These are phyloP conservation scores for Bombus soroeensis DNA, from an alignment of 1,140 invertebrate genomes.

Conservation along the genomic window DNA sequence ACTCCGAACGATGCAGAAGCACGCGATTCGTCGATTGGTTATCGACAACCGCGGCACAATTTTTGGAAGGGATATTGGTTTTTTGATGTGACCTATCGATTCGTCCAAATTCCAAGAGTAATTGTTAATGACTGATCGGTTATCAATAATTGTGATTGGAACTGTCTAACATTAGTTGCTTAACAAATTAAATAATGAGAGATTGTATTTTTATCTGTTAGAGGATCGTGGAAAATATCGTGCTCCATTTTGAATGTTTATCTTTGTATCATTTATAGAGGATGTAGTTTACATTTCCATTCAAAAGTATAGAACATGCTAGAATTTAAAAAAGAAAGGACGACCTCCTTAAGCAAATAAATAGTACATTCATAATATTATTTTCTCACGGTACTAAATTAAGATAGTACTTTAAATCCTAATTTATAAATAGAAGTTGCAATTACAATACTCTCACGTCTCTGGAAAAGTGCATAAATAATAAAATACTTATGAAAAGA, in stretches of 20 bases:
- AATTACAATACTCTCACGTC: too few species aligned
- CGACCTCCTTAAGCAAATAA: too few species aligned
- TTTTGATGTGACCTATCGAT: neutral
- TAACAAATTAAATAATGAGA: neutral
- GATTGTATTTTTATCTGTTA: neutral
- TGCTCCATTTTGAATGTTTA: neutral
- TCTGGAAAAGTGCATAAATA: too few species aligned
- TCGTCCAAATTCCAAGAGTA: too few species aligned
- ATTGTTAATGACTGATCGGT: neutral
- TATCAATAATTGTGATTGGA: neutral
- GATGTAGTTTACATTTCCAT: neutral
- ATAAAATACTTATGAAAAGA: too few species aligned
- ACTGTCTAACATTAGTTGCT: neutral
- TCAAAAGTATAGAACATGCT: neutral
- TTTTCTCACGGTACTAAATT: too few species aligned
- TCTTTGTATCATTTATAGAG: too few species aligned
- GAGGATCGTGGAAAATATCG: neutral
- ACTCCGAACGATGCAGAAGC: too few species aligned
- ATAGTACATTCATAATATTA: too few species aligned
- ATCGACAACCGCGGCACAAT: slow-evolving; percentile 37
- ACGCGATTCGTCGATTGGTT: neutral
- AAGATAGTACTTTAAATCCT: too few species aligned
- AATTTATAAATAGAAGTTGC: too few species aligned
- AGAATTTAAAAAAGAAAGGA: neutral
- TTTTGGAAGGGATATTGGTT: neutral